Percentiles rank a stretch among this genome's conserved stretches.
Evolutionary conservation across 64 coral and sea anemone species (phyloP).

Genomic region (Montipora efflorescens): DNA sequence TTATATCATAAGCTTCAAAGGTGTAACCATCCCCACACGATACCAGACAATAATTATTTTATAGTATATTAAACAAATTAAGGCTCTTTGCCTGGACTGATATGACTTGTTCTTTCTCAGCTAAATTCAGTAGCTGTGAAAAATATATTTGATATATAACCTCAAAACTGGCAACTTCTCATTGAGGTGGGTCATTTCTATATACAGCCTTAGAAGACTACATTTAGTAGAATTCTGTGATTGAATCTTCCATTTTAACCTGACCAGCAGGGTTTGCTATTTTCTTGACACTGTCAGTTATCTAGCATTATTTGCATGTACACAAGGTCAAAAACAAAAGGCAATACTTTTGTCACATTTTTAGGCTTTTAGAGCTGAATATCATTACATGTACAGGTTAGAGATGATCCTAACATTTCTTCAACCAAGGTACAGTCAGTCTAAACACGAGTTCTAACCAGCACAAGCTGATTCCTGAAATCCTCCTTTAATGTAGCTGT

Average conservation of each 20-base stretch:
- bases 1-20: neutral
- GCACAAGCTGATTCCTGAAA: too few relatives aligned
- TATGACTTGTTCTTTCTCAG: neutral
- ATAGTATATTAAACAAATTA: neutral
- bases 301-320: neutral
- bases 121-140: conserved; percentile 18
- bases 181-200: conserved; percentile 14
- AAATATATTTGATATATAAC: conserved; percentile 35
- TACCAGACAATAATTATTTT: neutral
- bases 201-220: conserved; percentile 37
- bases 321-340: conserved; percentile 3
- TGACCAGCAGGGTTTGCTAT: conserved; percentile 23
- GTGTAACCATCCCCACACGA: neutral
- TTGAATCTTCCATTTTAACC: conserved; percentile 18
- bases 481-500: too few relatives aligned
- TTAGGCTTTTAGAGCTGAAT: neutral
- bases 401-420: too few relatives aligned
- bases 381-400: neutral
- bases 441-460: too few relatives aligned
- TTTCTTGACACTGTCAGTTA: neutral
- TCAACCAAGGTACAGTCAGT: too few relatives aligned
- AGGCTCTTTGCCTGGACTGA: neutral
- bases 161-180: conserved; percentile 19
- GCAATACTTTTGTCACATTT: neutral
- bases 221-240: neutral